Percentiles rank a stretch among this genome's conserved stretches.
These are phyloP conservation scores for Akabosia matsudoensis DNA, from an alignment of 1,140 invertebrate genomes.

Conservation along the genomic window DNA sequence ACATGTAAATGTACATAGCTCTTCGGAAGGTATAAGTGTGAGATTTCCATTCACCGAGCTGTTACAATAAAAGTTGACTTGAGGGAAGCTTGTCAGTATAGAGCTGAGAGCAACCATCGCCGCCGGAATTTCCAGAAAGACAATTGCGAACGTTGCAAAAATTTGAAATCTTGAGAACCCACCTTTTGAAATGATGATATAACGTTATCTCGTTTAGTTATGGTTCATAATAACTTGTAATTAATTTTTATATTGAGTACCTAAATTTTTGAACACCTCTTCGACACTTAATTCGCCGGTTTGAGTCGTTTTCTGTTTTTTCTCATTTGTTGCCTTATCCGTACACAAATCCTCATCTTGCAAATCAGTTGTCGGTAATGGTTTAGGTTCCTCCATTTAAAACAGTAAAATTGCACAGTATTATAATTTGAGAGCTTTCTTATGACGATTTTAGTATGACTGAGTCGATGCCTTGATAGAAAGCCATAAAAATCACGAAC, in stretches of 20 bases:
- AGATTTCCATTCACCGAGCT: background rate
- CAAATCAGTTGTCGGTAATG: no score
- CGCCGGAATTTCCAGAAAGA: constrained; percentile 32
- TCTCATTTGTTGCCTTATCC: background rate
- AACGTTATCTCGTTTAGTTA: no score
- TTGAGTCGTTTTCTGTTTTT: background rate
- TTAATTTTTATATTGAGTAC: background rate
- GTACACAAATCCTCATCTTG: no score
- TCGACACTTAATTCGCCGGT: background rate
- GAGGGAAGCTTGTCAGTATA: constrained; percentile 26
- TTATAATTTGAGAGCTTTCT: no score
- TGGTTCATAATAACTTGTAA: background rate
- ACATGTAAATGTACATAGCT: constrained; percentile 10
- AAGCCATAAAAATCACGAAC: no score
- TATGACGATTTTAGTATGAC: no score
- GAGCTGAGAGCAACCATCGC: constrained; percentile 30
- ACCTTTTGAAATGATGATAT: constrained; percentile 25
- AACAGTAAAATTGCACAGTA: no score
- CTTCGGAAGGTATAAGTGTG: background rate
- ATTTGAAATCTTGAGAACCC: constrained; percentile 40
- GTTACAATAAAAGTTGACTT: constrained; percentile 12
- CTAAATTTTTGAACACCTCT: background rate
- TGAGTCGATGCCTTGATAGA: no score
- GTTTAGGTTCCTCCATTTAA: no score
- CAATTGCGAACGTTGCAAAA: constrained; percentile 31